A percentile compares a stretch with the other conserved stretches of the same genome.
phyloP scores from a whole-genome alignment of 2,888 invertebrate species.

The Onthophagus sagittarius region DNA sequence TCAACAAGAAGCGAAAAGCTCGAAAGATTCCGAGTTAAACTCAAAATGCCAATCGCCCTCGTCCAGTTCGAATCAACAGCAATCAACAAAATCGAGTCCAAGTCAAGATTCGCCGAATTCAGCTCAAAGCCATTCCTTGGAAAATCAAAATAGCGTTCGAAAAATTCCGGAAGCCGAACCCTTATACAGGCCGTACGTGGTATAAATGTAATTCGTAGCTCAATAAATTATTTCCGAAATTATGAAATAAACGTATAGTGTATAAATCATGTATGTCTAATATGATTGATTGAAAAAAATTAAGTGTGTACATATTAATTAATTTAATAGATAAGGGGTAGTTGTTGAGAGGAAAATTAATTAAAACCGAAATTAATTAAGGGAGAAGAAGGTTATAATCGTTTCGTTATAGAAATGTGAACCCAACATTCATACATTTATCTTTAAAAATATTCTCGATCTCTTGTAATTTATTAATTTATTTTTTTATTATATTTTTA shows the following conservation, averaged over 20 bases:
- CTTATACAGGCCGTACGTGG: conserved; percentile 51
- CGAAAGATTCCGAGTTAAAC: conserved; percentile 43
- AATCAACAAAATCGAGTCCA: conserved; percentile 24
- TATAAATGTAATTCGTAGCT: conserved; percentile 36
- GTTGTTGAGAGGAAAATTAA: background rate
- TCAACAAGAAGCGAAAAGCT: conserved; percentile 76
- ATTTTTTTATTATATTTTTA: background rate
- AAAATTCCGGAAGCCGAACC: conserved; percentile 46
- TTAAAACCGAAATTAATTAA: background rate
- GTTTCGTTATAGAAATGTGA: conserved; percentile 8
- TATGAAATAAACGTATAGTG: background rate
- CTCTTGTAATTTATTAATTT: conserved; percentile 4
- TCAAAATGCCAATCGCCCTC: conserved; percentile 23
- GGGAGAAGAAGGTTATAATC: background rate
- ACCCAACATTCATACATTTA: background rate
- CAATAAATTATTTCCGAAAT: background rate
- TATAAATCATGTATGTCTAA: background rate
- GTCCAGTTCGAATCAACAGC: conserved; percentile 28
- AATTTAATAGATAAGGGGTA: background rate
- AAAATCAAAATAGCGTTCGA: conserved; percentile 29
- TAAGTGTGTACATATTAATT: background rate
- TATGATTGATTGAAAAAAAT: background rate
- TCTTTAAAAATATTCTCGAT: conserved; percentile 1
- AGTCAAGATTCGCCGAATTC: conserved; percentile 26
- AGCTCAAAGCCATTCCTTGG: conserved; percentile 21